Conservation (phyloP, 2,888 invertebrate species). For the Agrochola lychnidis region DNA sequence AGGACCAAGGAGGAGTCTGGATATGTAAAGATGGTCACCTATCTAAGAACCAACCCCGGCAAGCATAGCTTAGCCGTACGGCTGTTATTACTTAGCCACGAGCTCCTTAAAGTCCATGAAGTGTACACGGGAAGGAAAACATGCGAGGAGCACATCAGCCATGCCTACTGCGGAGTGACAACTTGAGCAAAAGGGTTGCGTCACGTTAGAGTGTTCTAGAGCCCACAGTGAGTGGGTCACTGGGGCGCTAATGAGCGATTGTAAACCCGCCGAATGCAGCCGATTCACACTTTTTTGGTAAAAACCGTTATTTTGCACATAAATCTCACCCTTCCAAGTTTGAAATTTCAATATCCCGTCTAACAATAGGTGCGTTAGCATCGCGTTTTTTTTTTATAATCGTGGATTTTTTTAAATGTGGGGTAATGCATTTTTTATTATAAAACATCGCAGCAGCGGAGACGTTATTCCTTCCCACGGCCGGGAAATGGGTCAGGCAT, state of each 20-base stretch:
- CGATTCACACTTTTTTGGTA: conserved; percentile 83
- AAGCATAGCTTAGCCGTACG: too few relatives aligned
- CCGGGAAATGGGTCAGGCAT: conserved; percentile 90
- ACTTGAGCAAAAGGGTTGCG: background rate
- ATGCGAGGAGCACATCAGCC: background rate
- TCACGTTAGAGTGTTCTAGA: background rate
- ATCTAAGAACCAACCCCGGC: too few relatives aligned
- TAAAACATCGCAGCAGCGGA: conserved; percentile 80
- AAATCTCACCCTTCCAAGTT: conserved; percentile 89
- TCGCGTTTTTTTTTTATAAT: conserved; percentile 82
- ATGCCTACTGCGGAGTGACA: background rate
- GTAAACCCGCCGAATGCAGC: conserved; percentile 76
- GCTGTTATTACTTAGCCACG: too few relatives aligned
- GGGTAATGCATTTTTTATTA: conserved; percentile 90
- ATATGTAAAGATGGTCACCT: too few relatives aligned
- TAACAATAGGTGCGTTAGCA: conserved; percentile 83
- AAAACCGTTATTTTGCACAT: conserved; percentile 90
- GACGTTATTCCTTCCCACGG: conserved; percentile 90
- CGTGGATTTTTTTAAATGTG: conserved; percentile 85
- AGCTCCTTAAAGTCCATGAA: too few relatives aligned
- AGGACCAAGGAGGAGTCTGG: too few relatives aligned
- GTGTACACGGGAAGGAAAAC: background rate
- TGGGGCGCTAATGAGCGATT: conserved; percentile 68
- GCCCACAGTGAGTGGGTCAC: conserved; percentile 35
- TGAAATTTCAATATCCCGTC: conserved; percentile 85